Evolutionary conservation across 35 echinoderm and acorn worm genomes (phyloP), one percentile per base, ranked within the genome.

Genomic region (Stichopus chloronotus): DNA sequence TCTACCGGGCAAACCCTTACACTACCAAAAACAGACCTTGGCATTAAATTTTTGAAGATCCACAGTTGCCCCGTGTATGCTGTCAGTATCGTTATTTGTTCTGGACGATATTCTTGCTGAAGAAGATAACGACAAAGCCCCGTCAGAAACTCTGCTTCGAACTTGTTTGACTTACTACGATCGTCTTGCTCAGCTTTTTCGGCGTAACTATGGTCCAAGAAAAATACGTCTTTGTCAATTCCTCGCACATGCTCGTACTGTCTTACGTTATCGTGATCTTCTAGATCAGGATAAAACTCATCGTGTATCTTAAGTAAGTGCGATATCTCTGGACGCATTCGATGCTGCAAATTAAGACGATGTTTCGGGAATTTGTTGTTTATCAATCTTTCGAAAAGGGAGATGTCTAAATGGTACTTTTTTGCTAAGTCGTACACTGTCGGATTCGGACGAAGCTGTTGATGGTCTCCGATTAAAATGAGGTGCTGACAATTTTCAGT

Each of bases 381-480:
- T 7, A 98, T 81, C 91, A 98, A 88, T 52, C 97, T 93, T 88
- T 98, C 97, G 63, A 98, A 98, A 0, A 98, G 60, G 1, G 97
- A 98, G 56, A 96, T 93, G 81, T 94, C 95, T 10, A 98, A 76
- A 12, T 96, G 58, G 69, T 78, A 98, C 17, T 90, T 57, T 88
- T 88, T 91, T 3, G 95, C 95, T 14, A 98, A 72, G 57, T 93
- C 60, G 60, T 95, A 98, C 20, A 98, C 95, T 2, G 97, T 96
- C 61, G 97, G 97, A 86, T 94, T 98, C 25, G 97, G 97, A 55
- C 97, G 72, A 11, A 98, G 95, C 84, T 98, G 97, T 59, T 98
- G 95, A 24, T 98, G 97, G 78, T 98, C 97, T 12, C 97, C 97
- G 9, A 98, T 98, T 22, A 98, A 78, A 56, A 98, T 93, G 4